Base-by-base conservation (phyloP, 1,140 invertebrate genomes). In the Dendroctonus valens region DNA sequence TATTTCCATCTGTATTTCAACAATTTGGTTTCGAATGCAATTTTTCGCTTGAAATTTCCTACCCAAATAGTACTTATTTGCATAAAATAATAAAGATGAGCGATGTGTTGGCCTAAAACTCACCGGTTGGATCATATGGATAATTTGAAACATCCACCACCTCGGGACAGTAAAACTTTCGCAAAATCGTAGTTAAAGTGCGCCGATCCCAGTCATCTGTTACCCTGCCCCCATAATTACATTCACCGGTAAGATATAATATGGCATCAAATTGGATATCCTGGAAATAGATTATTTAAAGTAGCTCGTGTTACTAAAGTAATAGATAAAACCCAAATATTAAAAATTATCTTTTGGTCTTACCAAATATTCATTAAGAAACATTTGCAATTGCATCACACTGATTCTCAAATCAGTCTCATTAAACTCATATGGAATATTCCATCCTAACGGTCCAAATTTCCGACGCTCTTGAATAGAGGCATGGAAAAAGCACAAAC, bases 361-460 rank as follows among this genome's bases (percentile, higher is more conserved):
- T 69, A 85, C 85, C 52, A 86, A 83, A 74, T 91, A 92, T 67
- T 95, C 89, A 75, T 96, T 91, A 14, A 96, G 84, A 79, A 96
- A 96, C 80, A 94, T 92, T 67, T 89, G 86, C 3, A 98, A 80
- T 77, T 98, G 95, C 58, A 91, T 85, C 46, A 94, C 87, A 70
- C 88, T 88, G 59, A 98, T 97, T 58, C 90, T 83, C 5, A 98
- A 81, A 81, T 98, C 96, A 0, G 94, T 96, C 76, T 97, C 94
- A 76, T 97, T 97, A 78, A 97, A 98, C 76, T 96, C 94, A 74
- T 98, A 98, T 0, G 89, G 87, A 53, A 92, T 95, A 76, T 98
- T 98, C 96, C 95, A 96, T 0, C 96, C 96, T 44, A 97, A 85
- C 0, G 96, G 89, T 0, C 95, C 95, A 76, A 96, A 98, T 76